Evolutionary conservation across 2,113 vertebrate genomes (phyloP), one percentile per base, ranked within the genome.

Genomic region (Clarias macrocephalus): DNA sequence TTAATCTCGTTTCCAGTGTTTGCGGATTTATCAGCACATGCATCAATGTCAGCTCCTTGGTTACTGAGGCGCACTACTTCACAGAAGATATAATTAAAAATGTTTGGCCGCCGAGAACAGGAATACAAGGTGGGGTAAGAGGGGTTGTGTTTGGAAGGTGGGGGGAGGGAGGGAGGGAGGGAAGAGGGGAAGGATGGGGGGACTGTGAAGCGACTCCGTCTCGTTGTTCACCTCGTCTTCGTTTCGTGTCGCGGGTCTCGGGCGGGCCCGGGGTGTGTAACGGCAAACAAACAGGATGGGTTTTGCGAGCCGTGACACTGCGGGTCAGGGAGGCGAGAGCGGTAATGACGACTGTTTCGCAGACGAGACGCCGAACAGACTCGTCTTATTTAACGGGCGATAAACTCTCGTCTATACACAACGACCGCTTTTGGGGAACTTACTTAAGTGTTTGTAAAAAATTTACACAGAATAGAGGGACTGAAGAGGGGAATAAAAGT

Each of bases 1-100:
- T 99, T 99, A 99, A 99, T 99, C 97, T 98, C 96, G 98, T 99
- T 99, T 99, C 98, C 97, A 98, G 97, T 97, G 97, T 99, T 99
- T 98, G 97, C 96, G 96, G 97, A 97, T 99, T 99, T 99, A 99
- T 99, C 97, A 99, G 97, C 97, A 98, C 98, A 99, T 99, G 98
- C 97, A 99, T 99, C 98, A 99, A 97, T 99, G 98, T 99, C 98
- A 99, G 95, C 95, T 97, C 97, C 97, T 98, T 97, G 97, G 97
- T 99, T 99, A 99, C 97, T 97, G 97, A 98, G 97, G 96, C 95
- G 94, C 96, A 96, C 94, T 97, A 97, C 96, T 97, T 97, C 96
- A 96, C 96, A 97, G 97, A 96, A 99, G 97, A 99, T 99, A 98
- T 98, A 99, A 99, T 99, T 99, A 99, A 99, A 95, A 99, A 98